Conservation (phyloP, 2,797 vertebrate species). For the Zalophus californianus region DNA sequence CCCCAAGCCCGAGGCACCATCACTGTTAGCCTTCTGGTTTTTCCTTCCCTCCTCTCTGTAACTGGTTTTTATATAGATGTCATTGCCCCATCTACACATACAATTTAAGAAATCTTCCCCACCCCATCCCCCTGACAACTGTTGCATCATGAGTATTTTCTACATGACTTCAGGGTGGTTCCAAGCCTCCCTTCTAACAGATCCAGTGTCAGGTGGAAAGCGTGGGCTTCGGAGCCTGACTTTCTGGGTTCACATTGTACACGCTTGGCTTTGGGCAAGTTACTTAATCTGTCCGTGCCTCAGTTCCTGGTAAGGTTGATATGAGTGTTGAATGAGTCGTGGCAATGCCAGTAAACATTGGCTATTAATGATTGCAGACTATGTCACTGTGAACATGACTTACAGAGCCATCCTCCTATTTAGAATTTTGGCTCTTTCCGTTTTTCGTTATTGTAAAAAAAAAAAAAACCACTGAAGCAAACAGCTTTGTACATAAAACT, state of each 20-base stretch:
- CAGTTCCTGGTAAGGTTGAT: not conserved
- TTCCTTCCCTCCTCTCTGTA: not conserved
- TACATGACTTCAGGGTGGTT: not conserved
- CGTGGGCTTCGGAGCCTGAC: not conserved
- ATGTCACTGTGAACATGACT: not conserved
- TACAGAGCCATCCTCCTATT: slow-evolving; percentile 6
- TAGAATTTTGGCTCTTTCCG: not conserved
- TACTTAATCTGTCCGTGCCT: not conserved
- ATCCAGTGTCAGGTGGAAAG: not conserved
- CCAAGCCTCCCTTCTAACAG: not conserved
- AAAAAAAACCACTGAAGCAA: not conserved
- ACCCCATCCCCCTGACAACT: not conserved
- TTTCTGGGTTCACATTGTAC: not conserved
- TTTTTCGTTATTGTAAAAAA: slow-evolving; percentile 5
- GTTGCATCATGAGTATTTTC: not conserved
- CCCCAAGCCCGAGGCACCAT: not conserved
- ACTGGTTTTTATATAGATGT: not conserved
- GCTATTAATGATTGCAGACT: not conserved
- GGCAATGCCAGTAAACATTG: not conserved
- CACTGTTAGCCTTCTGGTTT: not conserved
- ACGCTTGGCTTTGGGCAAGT: not conserved
- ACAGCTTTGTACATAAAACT: not conserved
- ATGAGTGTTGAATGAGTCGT: not conserved
- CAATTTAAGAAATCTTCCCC: not conserved
- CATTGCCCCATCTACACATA: not conserved